These are phyloP conservation scores for Sycophila sp. DNA, from an alignment of 1,140 invertebrate species.

Conservation along the genomic window DNA sequence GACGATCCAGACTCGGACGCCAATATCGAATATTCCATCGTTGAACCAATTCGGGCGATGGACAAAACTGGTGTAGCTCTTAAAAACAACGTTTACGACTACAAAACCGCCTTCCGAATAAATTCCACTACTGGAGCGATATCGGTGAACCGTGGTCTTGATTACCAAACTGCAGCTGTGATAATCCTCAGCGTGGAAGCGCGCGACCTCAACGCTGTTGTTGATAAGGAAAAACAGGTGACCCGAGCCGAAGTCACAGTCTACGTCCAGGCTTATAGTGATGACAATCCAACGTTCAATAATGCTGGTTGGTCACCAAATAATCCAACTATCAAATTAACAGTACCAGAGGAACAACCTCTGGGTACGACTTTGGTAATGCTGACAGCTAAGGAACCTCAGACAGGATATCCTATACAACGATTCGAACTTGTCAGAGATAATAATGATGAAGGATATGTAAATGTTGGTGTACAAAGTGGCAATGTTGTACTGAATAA, in stretches of 20 bases:
- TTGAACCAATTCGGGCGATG: constrained; percentile 75
- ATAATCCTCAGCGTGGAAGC: constrained; percentile 82
- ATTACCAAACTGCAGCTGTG: constrained; percentile 83
- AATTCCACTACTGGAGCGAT: constrained; percentile 77
- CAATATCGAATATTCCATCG: constrained; percentile 74
- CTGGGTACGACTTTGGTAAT: constrained; percentile 81
- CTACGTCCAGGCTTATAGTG: constrained; percentile 82
- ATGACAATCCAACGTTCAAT: constrained; percentile 81
- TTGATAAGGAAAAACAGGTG: constrained; percentile 74
- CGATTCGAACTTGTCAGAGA: constrained; percentile 70
- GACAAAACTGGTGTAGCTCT: constrained; percentile 80
- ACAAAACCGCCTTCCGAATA: constrained; percentile 76
- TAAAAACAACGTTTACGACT: constrained; percentile 72
- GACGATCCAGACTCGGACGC: constrained; percentile 77
- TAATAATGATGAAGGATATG: constrained; percentile 59
- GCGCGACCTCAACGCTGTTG: constrained; percentile 76
- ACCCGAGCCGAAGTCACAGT: constrained; percentile 77
- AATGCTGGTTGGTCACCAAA: constrained; percentile 75
- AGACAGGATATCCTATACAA: constrained; percentile 72
- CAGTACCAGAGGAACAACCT: constrained; percentile 80
- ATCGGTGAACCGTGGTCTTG: constrained; percentile 74
- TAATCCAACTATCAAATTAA: constrained; percentile 74
- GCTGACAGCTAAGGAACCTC: constrained; percentile 78
- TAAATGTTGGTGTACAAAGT: constrained; percentile 73
- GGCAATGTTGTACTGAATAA: constrained; percentile 78